phyloP scores from a whole-genome alignment of 2,113 vertebrate species.

The Mormyrus iriodes region DNA sequence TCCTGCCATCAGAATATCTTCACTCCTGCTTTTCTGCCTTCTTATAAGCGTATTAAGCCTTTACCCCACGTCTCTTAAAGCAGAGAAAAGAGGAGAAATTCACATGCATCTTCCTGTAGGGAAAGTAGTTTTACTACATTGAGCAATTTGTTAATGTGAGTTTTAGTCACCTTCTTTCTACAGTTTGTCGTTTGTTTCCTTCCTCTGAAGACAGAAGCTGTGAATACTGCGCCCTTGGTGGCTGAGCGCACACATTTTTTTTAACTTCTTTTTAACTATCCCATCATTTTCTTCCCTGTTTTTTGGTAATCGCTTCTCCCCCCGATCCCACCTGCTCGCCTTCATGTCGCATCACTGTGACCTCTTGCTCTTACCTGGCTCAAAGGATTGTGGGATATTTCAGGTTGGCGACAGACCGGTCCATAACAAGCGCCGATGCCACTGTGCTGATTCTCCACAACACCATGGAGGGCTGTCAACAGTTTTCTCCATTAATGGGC shows the following conservation, averaged over 20 bases:
- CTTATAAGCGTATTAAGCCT: background rate
- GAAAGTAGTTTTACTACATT: background rate
- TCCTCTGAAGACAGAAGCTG: background rate
- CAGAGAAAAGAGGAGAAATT: background rate
- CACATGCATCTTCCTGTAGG: background rate
- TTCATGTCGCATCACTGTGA: background rate
- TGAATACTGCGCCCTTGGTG: background rate
- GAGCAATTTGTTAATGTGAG: background rate
- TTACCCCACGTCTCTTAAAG: background rate
- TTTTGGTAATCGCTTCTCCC: background rate
- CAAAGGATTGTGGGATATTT: constrained; percentile 5
- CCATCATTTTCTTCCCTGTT: background rate
- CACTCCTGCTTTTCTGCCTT: background rate
- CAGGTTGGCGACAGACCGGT: background rate
- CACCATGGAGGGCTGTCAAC: background rate
- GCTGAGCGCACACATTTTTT: background rate
- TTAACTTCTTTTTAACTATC: too few species aligned
- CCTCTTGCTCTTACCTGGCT: background rate
- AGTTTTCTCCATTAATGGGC: background rate
- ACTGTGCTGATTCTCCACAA: background rate
- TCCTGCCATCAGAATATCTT: background rate
- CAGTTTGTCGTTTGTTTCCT: background rate
- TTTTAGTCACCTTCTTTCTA: background rate
- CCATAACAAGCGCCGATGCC: background rate
- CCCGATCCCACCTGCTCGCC: background rate